phyloP scores from a whole-genome alignment of 2,888 invertebrate genomes.

The Atethmia centrago region DNA sequence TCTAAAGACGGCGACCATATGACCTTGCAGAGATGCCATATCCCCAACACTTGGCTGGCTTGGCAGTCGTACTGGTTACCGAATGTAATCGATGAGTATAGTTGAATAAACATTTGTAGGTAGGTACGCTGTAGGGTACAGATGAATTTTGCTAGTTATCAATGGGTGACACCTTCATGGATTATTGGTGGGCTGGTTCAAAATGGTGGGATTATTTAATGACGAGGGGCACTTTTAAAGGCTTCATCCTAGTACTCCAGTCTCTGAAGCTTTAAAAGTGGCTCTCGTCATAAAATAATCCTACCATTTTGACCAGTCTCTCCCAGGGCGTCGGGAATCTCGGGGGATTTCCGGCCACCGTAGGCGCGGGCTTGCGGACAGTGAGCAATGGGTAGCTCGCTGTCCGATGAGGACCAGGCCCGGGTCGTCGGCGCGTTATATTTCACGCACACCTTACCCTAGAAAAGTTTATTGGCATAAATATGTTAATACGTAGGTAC shows the following conservation, averaged over 20 bases:
- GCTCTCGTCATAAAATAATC: too few relatives aligned
- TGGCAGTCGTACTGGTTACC: conserved; percentile 9
- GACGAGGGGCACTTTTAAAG: too few relatives aligned
- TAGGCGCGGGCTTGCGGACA: too few relatives aligned
- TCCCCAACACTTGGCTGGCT: conserved; percentile 20
- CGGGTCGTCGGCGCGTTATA: too few relatives aligned
- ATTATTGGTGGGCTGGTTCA: neutral
- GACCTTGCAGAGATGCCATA: conserved; percentile 32
- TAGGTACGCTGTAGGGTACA: neutral
- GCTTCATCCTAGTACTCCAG: too few relatives aligned
- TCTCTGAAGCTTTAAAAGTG: too few relatives aligned
- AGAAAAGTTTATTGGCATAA: conserved; percentile 4
- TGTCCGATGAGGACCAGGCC: too few relatives aligned
- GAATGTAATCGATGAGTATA: conserved; percentile 15
- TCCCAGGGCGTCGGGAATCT: too few relatives aligned
- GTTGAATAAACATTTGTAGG: neutral
- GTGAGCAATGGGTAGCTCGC: too few relatives aligned
- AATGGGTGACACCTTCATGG: too few relatives aligned
- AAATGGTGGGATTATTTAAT: neutral
- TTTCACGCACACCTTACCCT: neutral
- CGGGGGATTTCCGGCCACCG: too few relatives aligned
- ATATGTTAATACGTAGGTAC: conserved; percentile 43
- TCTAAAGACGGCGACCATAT: neutral
- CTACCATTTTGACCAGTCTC: too few relatives aligned
- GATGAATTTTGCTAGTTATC: neutral